Conservation (phyloP, 1,140 invertebrate genomes). For the Microvelia longipes region DNA sequence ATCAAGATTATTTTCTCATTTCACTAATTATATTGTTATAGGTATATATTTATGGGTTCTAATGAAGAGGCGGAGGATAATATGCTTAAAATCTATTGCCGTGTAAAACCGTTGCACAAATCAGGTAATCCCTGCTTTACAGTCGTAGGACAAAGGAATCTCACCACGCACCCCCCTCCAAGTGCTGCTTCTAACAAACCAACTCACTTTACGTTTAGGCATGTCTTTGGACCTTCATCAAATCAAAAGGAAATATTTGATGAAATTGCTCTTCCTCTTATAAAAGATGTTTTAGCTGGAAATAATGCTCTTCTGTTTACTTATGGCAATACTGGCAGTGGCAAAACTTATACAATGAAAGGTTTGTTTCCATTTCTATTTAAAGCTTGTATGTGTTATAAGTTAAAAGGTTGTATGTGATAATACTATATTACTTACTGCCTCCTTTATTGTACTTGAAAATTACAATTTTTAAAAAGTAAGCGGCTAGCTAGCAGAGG, state of each 20-base stretch:
- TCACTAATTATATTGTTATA: too few species aligned
- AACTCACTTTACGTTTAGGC: constrained; percentile 59
- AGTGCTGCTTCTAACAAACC: constrained; percentile 46
- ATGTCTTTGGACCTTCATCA: constrained; percentile 64
- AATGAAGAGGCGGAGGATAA: neutral
- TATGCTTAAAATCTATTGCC: neutral
- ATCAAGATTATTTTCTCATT: too few species aligned
- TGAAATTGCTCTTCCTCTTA: constrained; percentile 52
- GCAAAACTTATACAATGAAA: constrained; percentile 91
- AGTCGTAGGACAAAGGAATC: neutral
- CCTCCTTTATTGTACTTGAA: too few species aligned
- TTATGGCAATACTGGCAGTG: constrained; percentile 92
- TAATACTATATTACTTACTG: too few species aligned
- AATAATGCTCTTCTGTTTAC: constrained; percentile 86
- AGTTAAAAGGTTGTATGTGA: too few species aligned
- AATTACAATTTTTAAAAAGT: too few species aligned
- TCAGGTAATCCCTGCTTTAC: neutral
- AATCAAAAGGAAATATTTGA: constrained; percentile 57
- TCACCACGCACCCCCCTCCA: constrained; percentile 41
- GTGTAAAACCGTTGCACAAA: neutral
- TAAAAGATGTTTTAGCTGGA: constrained; percentile 60
- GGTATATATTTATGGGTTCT: neutral
- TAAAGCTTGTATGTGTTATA: too few species aligned
- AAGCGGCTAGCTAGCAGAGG: too few species aligned
- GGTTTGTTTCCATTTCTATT: constrained; percentile 28